A percentile compares a stretch with the other conserved stretches of the same genome.
These are phyloP conservation scores for Piprites chloris DNA, from an alignment of 2,113 vertebrate species.

Conservation along the genomic window DNA sequence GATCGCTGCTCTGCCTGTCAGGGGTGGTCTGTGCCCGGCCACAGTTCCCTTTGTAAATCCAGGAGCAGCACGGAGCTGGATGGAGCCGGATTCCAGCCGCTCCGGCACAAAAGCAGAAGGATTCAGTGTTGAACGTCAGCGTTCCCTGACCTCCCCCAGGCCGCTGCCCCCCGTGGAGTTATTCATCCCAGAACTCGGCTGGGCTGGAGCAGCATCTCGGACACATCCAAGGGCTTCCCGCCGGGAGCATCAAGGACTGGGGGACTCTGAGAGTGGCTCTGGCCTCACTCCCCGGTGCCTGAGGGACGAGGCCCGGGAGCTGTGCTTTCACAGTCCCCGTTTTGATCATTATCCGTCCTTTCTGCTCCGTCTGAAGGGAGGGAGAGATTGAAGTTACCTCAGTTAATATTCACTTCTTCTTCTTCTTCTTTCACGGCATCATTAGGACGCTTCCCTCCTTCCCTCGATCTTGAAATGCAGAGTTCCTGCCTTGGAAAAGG, in stretches of 20 bases:
- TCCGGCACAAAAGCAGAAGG: constrained; percentile 21
- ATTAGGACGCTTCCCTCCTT: neutral
- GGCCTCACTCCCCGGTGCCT: neutral
- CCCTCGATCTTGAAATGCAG: neutral
- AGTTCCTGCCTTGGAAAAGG: neutral
- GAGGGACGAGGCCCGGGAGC: constrained; percentile 13
- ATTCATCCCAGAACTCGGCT: constrained; percentile 48
- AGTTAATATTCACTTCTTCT: neutral
- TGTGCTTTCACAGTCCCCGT: neutral
- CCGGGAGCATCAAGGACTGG: constrained; percentile 33
- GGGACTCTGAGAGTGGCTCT: neutral
- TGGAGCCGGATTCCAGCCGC: neutral
- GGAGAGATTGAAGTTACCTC: neutral
- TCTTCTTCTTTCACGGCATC: neutral
- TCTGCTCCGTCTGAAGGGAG: neutral
- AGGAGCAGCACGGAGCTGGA: neutral
- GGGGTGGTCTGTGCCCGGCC: neutral
- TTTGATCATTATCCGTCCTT: constrained; percentile 23
- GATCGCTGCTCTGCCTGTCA: neutral
- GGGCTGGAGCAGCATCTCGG: constrained; percentile 36
- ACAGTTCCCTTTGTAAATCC: neutral
- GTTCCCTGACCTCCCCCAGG: constrained; percentile 53
- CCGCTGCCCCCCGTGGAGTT: neutral
- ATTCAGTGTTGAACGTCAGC: constrained; percentile 37
- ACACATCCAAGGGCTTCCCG: constrained; percentile 17